phyloP scores from a whole-genome alignment of 2,888 invertebrate genomes.

The Parnassius orleans region DNA sequence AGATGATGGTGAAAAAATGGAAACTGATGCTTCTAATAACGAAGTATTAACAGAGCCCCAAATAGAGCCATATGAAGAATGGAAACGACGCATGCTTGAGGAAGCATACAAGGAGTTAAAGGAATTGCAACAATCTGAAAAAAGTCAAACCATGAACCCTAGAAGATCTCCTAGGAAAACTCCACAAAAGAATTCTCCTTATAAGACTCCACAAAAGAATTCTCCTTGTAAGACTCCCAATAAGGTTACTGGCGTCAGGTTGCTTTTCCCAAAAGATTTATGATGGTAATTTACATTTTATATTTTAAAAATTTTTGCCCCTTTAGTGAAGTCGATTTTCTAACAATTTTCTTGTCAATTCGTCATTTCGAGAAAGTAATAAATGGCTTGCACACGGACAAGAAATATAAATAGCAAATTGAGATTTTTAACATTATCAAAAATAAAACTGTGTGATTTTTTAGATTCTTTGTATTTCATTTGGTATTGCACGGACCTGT shows the following conservation, averaged over 20 bases:
- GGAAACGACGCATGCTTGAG: constrained; percentile 82
- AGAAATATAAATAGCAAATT: too few relatives aligned
- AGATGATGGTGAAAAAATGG: constrained; percentile 49
- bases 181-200: constrained; percentile 59
- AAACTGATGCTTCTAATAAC: constrained; percentile 42
- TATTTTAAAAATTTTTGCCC: too few relatives aligned
- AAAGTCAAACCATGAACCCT: constrained; percentile 36
- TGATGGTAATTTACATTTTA: constrained; percentile 30
- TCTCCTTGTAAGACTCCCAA: constrained; percentile 58
- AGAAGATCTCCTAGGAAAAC: constrained; percentile 61
- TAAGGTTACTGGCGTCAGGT: constrained; percentile 50
- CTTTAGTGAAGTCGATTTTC: too few relatives aligned
- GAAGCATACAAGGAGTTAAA: constrained; percentile 63
- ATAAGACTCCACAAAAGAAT: constrained; percentile 58
- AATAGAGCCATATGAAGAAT: constrained; percentile 81
- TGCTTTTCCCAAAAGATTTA: constrained; percentile 55
- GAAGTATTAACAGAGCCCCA: constrained; percentile 44
- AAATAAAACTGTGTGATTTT: too few relatives aligned
- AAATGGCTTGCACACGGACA: too few relatives aligned
- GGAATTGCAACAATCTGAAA: constrained; percentile 40
- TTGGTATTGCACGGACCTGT: too few relatives aligned
- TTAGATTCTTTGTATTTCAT: too few relatives aligned
- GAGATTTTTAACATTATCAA: too few relatives aligned
- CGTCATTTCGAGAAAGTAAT: too few relatives aligned
- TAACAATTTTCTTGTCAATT: too few relatives aligned